These are phyloP conservation scores for Isotomurus palustris DNA, from an alignment of 2,888 invertebrate genomes.

Conservation along the genomic window DNA sequence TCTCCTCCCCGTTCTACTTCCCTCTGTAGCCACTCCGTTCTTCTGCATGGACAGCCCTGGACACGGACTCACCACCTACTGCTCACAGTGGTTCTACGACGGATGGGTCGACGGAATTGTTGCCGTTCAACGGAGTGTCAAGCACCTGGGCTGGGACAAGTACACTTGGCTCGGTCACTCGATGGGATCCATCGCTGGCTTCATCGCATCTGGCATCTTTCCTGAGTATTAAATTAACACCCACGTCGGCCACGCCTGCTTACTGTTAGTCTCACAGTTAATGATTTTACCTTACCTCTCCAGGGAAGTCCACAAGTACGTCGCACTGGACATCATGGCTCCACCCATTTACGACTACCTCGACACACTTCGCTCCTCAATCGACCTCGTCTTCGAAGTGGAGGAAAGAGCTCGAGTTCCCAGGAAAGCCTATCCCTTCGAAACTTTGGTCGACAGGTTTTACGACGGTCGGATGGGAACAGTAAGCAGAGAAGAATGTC, in stretches of 20 bases:
- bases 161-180: constrained; percentile 39
- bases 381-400: constrained; percentile 23
- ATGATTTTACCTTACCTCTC: constrained; percentile 5
- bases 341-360: constrained; percentile 18
- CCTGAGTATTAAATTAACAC: constrained; percentile 45
- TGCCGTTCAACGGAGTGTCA: constrained; percentile 21
- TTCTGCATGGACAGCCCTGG: constrained; percentile 42
- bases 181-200: constrained; percentile 35
- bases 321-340: constrained; percentile 38
- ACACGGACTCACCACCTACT: constrained; percentile 38
- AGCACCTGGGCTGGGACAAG: constrained; percentile 39
- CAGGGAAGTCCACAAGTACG: constrained; percentile 33
- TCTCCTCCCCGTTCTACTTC: constrained; percentile 31
- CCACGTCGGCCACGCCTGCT: too few species aligned
- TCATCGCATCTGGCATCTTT: constrained; percentile 32
- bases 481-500: constrained; percentile 36
- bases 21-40: constrained; percentile 6
- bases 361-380: constrained; percentile 18
- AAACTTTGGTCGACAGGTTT: constrained; percentile 33
- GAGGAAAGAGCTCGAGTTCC: constrained; percentile 26
- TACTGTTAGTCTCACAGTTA: background rate
- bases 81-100: constrained; percentile 31
- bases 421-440: constrained; percentile 25
- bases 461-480: constrained; percentile 33
- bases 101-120: constrained; percentile 30